Base-by-base conservation (phyloP, 2,888 invertebrate genomes). In the Philereme vetulata region DNA sequence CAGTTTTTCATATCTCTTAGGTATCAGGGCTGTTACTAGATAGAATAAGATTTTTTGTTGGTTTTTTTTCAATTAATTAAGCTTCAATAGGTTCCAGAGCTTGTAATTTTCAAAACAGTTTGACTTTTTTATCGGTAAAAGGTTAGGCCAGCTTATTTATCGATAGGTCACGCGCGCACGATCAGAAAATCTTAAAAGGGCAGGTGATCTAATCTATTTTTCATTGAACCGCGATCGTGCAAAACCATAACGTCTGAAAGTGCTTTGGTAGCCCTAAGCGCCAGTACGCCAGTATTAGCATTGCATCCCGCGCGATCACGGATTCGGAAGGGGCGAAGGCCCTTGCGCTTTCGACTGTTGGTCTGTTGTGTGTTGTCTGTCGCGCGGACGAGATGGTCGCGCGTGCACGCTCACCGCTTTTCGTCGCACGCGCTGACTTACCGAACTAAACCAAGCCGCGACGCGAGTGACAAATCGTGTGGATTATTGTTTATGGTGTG, bases 251-350 rank as follows among this genome's bases (percentile, higher is more conserved):
- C 21, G 43, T 38, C 11, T 33, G 45, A 47, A 64, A 58, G 51
- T 51, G 60, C 57, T 57, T 54, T 51, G 75, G 67, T 81, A 82
- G 72, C 82, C 81, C 81, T 81, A 77, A 58, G 65, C 62, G 59
- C 45, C 44, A 36, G 9, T 8, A 40, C 45, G 53, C 54, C 46
- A 44, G 81, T 84, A 84, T 88, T 86, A 86, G 82, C 84, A 86
- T 86, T 86, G 90, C 88, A 90, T 91, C 90, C 85, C 86, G 81
- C 82, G 83, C 86, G 89, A 85, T 86, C 88, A 89, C 82, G 82
- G 85, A 82, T 85, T 88, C 88, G 86, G 90, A 89, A 90, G 89
- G 90, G 91, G 86, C 86, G 84, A 85, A 85, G 86, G 87, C 88
- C 88, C 89, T 85, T 78, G 80, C 78, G 85, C 80, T 85, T 85